phyloP scores from a whole-genome alignment of 1,140 invertebrate species.

The Neodiprion virginianus region DNA sequence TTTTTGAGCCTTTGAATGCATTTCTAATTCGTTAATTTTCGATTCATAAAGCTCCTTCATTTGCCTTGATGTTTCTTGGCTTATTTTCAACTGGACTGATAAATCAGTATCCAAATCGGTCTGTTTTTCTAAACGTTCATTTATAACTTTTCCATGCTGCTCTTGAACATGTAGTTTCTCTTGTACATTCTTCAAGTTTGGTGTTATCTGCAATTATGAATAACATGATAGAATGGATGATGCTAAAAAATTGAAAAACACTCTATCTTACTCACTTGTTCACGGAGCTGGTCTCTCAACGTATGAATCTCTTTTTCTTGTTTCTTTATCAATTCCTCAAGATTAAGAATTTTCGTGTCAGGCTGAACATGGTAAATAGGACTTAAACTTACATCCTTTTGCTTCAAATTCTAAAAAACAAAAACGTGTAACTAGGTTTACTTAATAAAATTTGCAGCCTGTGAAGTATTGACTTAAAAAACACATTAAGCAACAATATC shows the following conservation, averaged over 20 bases:
- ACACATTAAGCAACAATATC: too few species aligned
- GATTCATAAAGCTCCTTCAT: constrained; percentile 51
- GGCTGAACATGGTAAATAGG: not conserved
- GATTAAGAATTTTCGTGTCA: constrained; percentile 29
- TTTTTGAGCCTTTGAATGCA: constrained; percentile 45
- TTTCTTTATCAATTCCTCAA: constrained; percentile 43
- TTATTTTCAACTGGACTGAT: constrained; percentile 50
- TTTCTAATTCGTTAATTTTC: constrained; percentile 53
- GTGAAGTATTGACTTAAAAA: too few species aligned
- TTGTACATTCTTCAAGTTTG: constrained; percentile 53
- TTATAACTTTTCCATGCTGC: constrained; percentile 53
- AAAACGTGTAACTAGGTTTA: too few species aligned
- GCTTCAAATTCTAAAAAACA: constrained; percentile 25
- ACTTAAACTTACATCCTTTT: constrained; percentile 25
- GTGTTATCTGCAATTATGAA: constrained; percentile 37
- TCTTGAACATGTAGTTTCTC: constrained; percentile 54
- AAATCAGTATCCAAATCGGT: constrained; percentile 52
- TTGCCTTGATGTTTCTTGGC: constrained; percentile 42
- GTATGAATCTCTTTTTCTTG: constrained; percentile 53
- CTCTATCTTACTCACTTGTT: constrained; percentile 26
- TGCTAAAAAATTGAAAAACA: not conserved
- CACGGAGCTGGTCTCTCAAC: constrained; percentile 46
- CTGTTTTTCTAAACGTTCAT: constrained; percentile 53
- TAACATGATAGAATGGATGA: constrained; percentile 17
- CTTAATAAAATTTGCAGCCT: too few species aligned